Base-by-base conservation (phyloP, 2,888 invertebrate genomes). In the Orthosia gracilis region DNA sequence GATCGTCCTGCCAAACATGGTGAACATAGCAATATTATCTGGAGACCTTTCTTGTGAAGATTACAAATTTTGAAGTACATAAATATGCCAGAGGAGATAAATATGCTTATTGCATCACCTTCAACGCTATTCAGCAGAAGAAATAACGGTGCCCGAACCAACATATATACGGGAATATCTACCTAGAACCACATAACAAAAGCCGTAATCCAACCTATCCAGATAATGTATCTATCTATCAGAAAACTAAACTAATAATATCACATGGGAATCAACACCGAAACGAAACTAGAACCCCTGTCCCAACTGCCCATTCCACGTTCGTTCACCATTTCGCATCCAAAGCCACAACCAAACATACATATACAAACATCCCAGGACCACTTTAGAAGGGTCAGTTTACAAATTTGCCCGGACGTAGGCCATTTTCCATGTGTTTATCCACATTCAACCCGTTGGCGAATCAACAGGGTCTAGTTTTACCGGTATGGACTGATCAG, bases 391-490 rank as follows among this genome's bases (percentile, higher is more conserved):
- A 65, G 70, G 64, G 76, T 70, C 40, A 73, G 67, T 83, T 78
- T 76, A 76, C 74, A 86, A 80, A 85, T 86, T 85, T 80, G 71
- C 73, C 64, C 61, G 63, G 66, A 65, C 73, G 76, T 75, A 82
- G 78, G 80, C 85, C 67, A 80, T 78, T 86, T 80, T 79, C 67
- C 54, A 74, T 70, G 49, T 81, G 82, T 80, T 78, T 82, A 86
- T 78, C 58, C 72, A 73, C 70, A 83, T 86, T 83, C 83, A 72
- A 77, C 77, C 81, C 74, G 70, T 63, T 69, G 65, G 74, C 69
- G 74, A 84, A 86, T 79, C 82, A 82, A 82, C 80, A 77, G 73
- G 79, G 82, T 66, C 21, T 59, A 73, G 63, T 77, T 84, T 72
- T 70, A 61, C 61, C 65, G 64, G 55, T 49, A 40, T 40, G 75